Percentiles rank a stretch among this genome's conserved stretches.
Conservation (phyloP, 2,888 invertebrate species). For the Sabellastarte sp. region DNA sequence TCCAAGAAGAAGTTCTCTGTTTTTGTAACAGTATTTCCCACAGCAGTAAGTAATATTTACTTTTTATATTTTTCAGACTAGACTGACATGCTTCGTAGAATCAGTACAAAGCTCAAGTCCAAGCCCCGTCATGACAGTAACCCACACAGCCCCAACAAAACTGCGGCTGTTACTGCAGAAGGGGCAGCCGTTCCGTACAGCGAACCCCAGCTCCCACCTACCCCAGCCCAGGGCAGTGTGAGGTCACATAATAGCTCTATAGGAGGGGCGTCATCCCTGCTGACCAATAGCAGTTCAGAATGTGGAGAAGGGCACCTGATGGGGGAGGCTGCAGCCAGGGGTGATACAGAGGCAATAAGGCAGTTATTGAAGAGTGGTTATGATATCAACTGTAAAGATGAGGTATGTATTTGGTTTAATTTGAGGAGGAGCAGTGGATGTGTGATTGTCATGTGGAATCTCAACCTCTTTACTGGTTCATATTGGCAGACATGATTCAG, state of each 20-base stretch:
- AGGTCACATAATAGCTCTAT: neutral
- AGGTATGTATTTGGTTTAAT: conserved; percentile 13
- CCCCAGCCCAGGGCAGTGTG: neutral
- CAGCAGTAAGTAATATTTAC: too few species aligned
- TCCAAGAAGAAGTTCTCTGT: too few species aligned
- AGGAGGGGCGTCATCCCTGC: neutral
- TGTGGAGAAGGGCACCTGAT: conserved; percentile 1
- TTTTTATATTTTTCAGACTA: too few species aligned
- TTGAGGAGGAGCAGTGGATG: too few species aligned
- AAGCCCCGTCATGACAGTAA: neutral
- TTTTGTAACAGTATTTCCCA: too few species aligned
- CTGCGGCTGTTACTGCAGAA: neutral
- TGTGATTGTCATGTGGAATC: too few species aligned
- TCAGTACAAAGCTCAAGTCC: neutral
- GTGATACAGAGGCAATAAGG: conserved; percentile 3
- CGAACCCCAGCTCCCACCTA: neutral
- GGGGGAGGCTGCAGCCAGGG: conserved; percentile 13
- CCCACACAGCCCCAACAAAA: neutral
- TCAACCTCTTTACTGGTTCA: too few species aligned
- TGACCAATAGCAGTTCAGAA: neutral
- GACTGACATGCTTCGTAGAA: neutral
- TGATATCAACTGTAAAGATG: conserved; percentile 9
- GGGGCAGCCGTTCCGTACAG: neutral
- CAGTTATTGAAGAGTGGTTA: conserved; percentile 6
- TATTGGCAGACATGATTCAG: too few species aligned